phyloP scores from a whole-genome alignment of 2,113 vertebrate species.

The Antigone vipio region DNA sequence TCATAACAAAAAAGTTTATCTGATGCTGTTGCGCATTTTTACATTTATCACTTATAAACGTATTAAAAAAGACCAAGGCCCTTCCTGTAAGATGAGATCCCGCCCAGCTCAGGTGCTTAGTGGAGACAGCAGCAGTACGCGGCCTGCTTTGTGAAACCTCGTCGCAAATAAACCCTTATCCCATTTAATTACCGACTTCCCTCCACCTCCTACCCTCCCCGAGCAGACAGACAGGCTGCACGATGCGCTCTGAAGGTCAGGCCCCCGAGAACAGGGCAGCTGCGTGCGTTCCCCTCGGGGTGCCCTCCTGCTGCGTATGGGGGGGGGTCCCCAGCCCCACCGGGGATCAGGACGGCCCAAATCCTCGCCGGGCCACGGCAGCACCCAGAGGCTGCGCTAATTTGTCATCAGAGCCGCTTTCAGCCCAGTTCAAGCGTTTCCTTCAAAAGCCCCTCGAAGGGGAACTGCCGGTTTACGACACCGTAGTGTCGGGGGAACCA shows the following conservation, averaged over 20 bases:
- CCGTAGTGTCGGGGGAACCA: too few species aligned
- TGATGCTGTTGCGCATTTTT: accelerated
- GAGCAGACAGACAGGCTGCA: neutral
- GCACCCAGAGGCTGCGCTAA: neutral
- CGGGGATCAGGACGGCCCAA: neutral
- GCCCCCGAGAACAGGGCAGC: neutral
- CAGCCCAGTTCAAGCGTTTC: neutral
- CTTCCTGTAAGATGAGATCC: accelerated
- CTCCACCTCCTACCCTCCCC: neutral
- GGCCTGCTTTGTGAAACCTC: neutral
- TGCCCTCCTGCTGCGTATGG: too few species aligned
- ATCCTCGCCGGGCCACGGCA: neutral
- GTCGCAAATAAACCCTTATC: neutral
- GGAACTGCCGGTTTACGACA: too few species aligned
- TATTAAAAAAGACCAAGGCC: too few species aligned
- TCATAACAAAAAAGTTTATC: too few species aligned
- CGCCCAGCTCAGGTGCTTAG: accelerated
- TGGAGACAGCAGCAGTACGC: neutral
- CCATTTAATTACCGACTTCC: neutral
- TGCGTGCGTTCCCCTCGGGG: neutral
- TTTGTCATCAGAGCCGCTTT: neutral
- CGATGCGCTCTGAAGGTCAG: neutral
- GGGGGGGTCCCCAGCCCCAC: neutral
- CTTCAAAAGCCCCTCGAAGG: too few species aligned
- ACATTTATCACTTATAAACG: neutral